phyloP scores from a whole-genome alignment of 2,797 vertebrate species.

The Okamejei kenojei region DNA sequence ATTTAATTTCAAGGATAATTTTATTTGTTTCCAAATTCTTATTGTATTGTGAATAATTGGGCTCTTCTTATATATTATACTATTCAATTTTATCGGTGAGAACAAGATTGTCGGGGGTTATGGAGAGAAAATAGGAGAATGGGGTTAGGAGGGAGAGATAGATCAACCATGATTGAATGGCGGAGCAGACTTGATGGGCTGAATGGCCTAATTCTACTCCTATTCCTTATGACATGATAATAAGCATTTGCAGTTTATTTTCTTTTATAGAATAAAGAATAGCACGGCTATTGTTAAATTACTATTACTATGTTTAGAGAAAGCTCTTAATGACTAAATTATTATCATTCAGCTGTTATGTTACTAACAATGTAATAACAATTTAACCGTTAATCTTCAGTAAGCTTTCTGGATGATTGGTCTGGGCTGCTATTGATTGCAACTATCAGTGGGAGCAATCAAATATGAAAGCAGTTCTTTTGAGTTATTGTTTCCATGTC shows the following conservation, averaged over 20 bases:
- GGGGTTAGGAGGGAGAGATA: no score
- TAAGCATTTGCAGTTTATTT: neutral
- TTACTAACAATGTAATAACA: constrained; percentile 28
- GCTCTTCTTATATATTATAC: no score
- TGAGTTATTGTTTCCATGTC: constrained; percentile 19
- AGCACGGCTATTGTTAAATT: neutral
- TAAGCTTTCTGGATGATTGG: constrained; percentile 23
- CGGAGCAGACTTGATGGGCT: no score
- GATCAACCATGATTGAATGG: no score
- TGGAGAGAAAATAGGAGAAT: no score
- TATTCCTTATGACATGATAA: neutral
- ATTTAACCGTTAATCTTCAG: constrained; percentile 25
- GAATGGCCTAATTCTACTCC: no score
- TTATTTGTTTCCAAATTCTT: no score
- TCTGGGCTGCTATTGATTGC: constrained; percentile 9
- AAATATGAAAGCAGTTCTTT: constrained; percentile 24
- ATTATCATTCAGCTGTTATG: neutral
- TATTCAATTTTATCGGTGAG: no score
- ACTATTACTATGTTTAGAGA: constrained; percentile 10
- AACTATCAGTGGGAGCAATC: constrained; percentile 32
- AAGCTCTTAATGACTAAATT: constrained; percentile 12
- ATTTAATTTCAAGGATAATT: no score
- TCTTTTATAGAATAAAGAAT: neutral
- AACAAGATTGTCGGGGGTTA: no score
- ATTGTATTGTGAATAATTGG: no score